Conservation (phyloP, 2,888 invertebrate species). For the Luperina nickerlii region DNA sequence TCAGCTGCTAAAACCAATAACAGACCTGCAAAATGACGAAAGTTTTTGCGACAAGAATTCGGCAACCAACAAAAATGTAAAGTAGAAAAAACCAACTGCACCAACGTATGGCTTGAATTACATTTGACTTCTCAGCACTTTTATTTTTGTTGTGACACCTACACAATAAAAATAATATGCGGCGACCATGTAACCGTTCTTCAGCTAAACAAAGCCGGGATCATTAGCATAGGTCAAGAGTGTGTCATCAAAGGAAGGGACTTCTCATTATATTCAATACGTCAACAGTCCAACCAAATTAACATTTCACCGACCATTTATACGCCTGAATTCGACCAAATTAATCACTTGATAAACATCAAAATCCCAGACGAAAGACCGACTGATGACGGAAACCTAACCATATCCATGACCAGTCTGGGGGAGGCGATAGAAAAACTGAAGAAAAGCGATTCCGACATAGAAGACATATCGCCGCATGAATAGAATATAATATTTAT, state of each 20-base stretch:
- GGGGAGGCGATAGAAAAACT: not conserved
- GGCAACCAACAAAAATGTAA: conserved; percentile 4
- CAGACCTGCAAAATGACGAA: not conserved
- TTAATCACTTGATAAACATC: conserved; percentile 4
- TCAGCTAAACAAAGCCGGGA: conserved; percentile 15
- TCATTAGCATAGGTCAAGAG: conserved; percentile 8
- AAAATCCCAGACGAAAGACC: conserved; percentile 6
- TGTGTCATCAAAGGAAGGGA: conserved; percentile 13
- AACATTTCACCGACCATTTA: conserved; percentile 11
- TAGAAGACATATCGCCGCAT: conserved; percentile 4
- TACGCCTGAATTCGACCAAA: conserved; percentile 14
- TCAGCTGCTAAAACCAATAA: not conserved
- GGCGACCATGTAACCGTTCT: conserved; percentile 9
- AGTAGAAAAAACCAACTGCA: not conserved
- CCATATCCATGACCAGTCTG: conserved; percentile 9
- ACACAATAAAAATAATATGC: conserved; percentile 20
- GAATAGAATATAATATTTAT: too few species aligned
- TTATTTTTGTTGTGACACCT: conserved; percentile 8
- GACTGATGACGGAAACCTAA: not conserved
- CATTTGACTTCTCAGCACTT: not conserved
- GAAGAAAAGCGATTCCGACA: conserved; percentile 7
- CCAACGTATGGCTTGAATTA: conserved; percentile 12
- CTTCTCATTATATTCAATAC: conserved; percentile 21
- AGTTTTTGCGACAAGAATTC: too few species aligned
- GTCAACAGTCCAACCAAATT: conserved; percentile 11